Evolutionary conservation across 2,113 vertebrate genomes (phyloP).

Genomic region (Seriola quinqueradiata): DNA sequence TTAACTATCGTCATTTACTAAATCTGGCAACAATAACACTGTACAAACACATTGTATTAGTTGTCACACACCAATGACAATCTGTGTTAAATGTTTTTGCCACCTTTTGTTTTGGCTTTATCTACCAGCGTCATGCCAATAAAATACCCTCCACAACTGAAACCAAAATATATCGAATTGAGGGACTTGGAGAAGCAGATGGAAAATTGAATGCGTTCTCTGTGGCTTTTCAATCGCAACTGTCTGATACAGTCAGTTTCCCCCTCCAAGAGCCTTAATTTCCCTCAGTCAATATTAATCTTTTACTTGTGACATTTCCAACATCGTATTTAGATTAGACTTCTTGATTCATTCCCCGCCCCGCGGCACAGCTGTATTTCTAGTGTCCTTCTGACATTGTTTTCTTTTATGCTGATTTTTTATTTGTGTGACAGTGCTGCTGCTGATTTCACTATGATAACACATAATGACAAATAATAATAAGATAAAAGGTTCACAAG

Average conservation of each 20-base stretch:
- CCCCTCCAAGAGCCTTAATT: constrained; percentile 54
- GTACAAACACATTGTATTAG: neutral
- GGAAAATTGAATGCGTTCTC: constrained; percentile 60
- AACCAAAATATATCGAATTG: constrained; percentile 37
- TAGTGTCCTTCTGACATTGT: constrained; percentile 25
- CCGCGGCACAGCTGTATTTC: constrained; percentile 18
- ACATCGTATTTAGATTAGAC: constrained; percentile 60
- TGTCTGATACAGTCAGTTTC: constrained; percentile 36
- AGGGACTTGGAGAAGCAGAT: constrained; percentile 46
- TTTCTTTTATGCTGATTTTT: constrained; percentile 1
- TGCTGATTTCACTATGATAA: neutral
- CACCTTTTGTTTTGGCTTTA: constrained; percentile 24
- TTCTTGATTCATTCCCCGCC: constrained; percentile 46
- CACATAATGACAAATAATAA: constrained; percentile 19
- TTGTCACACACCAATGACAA: neutral
- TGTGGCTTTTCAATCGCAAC: constrained; percentile 54
- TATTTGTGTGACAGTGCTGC: neutral
- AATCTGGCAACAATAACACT: neutral
- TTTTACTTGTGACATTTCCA: constrained; percentile 62
- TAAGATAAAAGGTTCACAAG: neutral
- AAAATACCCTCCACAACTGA: constrained; percentile 17
- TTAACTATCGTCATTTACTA: constrained; percentile 2
- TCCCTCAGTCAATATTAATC: constrained; percentile 73
- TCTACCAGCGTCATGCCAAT: constrained; percentile 22
- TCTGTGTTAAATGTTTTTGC: constrained; percentile 25